Evolutionary conservation across 2,113 vertebrate species (phyloP).

Genomic region (Dasyprocta punctata): DNA sequence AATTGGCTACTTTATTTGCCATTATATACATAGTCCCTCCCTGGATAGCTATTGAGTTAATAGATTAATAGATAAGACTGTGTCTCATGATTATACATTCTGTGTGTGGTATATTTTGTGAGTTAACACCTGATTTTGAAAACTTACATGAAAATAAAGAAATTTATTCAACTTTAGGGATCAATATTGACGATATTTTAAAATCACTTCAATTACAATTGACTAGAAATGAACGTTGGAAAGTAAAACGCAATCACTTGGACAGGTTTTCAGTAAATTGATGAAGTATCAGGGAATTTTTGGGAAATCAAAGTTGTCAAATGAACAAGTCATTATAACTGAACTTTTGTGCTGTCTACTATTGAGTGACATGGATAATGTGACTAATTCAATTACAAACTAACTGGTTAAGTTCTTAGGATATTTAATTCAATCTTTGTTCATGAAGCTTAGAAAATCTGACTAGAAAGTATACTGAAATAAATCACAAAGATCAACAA

Average conservation of each 20-base stretch:
- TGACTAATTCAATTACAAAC: not conserved
- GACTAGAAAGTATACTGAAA: not conserved
- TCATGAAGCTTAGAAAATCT: not conserved
- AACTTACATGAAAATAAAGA: not conserved
- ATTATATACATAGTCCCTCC: not conserved
- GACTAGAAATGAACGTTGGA: not conserved
- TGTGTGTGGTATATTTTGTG: not conserved
- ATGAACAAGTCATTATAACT: not conserved
- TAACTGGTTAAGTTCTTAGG: not conserved
- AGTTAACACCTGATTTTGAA: not conserved
- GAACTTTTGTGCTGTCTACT: not conserved
- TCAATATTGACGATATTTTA: not conserved
- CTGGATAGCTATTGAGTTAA: not conserved
- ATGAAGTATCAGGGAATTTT: not conserved
- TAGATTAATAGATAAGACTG: not conserved
- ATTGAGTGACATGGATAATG: not conserved
- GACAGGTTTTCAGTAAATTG: not conserved
- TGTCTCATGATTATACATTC: not conserved
- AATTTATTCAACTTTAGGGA: not conserved
- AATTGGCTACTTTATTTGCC: not conserved
- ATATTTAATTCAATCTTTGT: conserved; percentile 1
- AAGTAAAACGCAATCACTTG: not conserved
- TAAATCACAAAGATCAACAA: not conserved
- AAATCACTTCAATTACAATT: conserved; percentile 33
- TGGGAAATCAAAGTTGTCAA: conserved; percentile 24